Evolutionary conservation across 2,888 invertebrate genomes (phyloP), one percentile per base, ranked within the genome.

Genomic region (Euproctis similis): DNA sequence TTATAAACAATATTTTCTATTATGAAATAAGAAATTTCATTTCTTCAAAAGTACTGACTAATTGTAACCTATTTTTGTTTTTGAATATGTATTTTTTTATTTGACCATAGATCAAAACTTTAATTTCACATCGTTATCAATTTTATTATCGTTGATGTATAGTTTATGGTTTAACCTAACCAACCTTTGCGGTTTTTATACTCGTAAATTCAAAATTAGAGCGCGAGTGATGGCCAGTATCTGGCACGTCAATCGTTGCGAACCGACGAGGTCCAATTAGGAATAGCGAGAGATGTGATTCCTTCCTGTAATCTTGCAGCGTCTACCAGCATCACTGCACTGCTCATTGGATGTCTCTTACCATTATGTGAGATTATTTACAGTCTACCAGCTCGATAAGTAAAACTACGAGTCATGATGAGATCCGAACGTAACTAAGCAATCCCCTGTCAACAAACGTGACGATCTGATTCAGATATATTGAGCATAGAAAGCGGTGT

Each of bases 391-490:
- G 33, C 31, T 29, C 41, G 53, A 59, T 59, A 59, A 62, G 59
- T 54, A 53, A n/a, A 47, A 42, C 30, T 32, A 34, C 31, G 33
- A 56, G 41, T 54, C 54, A 52, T 51, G 48, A 46, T 40, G 48
- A 35, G 36, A 40, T 28, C 36, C 37, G 34, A 42, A n/a, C n/a
- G 42, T 9, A 11, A 7, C 40, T 35, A 39, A 39, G 33, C 45
- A 28, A 39, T 40, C 42, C 49, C 25, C 52, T 59, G 62, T 59
- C 65, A 59, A 44, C 34, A 39, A 49, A 53, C 63, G 61, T 62
- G 68, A 64, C 54, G 56, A 47, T 45, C 39, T 29, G 39, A 42
- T 40, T 40, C 36, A 56, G 69, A 64, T 70, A 68, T 4, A 14
- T n/a, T n/a, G 44, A 51, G 33, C 46, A 34, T 59, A 41, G 59